Evolutionary conservation across 2,113 vertebrate genomes (phyloP).

Genomic region (Puntigrus tetrazona): DNA sequence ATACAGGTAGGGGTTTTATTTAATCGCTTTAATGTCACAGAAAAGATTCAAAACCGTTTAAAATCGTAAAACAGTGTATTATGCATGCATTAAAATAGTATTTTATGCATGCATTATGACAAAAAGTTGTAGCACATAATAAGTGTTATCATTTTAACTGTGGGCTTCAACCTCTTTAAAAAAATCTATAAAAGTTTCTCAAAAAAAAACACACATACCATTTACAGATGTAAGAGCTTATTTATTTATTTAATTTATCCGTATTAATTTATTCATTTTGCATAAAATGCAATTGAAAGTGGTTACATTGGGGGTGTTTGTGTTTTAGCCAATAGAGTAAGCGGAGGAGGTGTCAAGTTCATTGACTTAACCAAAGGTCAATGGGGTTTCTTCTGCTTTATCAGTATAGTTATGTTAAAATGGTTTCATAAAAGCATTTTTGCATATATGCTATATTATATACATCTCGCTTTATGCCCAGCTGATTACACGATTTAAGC

Average conservation of each 20-base stretch:
- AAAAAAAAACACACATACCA: no score
- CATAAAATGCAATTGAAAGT: neutral
- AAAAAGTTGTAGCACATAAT: no score
- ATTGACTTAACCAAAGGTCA: neutral
- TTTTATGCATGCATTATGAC: no score
- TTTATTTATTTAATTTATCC: neutral
- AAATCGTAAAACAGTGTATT: neutral
- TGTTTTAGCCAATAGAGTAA: constrained; percentile 11
- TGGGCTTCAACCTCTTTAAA: neutral
- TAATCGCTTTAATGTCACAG: neutral
- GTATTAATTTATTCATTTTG: neutral
- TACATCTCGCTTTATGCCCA: neutral
- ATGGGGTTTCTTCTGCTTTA: neutral
- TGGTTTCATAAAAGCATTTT: no score
- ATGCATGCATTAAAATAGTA: neutral
- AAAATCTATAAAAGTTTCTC: neutral
- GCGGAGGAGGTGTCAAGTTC: neutral
- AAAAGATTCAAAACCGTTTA: neutral
- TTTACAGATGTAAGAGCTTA: no score
- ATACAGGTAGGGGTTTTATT: constrained; percentile 71
- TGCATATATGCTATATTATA: no score
- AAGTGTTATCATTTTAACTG: neutral
- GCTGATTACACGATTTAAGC: neutral
- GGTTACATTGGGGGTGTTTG: neutral
- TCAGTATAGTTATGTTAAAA: no score